phyloP scores from a whole-genome alignment of 64 coral and sea anemone species.

The Stichodactyla mertensii region DNA sequence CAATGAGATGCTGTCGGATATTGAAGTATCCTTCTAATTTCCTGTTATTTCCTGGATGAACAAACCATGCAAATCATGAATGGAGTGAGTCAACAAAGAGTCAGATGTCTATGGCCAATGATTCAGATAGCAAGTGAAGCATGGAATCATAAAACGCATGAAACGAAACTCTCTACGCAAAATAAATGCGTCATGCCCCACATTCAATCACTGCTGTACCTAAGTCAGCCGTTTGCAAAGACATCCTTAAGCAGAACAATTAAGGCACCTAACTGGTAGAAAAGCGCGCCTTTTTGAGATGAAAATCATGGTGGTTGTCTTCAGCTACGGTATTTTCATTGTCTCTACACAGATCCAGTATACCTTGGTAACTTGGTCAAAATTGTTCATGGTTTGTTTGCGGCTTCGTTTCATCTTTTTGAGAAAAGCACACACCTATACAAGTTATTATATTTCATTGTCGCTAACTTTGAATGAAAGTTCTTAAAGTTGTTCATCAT shows the following conservation, averaged over 20 bases:
- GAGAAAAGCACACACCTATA: background rate
- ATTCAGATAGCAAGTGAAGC: background rate
- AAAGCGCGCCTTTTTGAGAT: no score
- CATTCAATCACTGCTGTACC: background rate
- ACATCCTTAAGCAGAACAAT: no score
- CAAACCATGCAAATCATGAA: background rate
- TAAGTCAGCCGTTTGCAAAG: no score
- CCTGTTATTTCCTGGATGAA: constrained; percentile 8
- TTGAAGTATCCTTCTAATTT: background rate
- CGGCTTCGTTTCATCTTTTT: background rate
- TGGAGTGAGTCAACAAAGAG: background rate
- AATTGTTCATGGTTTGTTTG: no score
- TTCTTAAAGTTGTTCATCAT: background rate
- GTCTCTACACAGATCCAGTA: no score
- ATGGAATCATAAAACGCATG: background rate
- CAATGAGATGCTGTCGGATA: constrained; percentile 1
- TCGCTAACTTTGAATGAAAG: background rate
- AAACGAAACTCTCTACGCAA: background rate
- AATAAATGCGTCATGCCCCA: background rate
- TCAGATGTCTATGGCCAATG: background rate
- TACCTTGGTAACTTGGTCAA: no score
- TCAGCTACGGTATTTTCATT: no score
- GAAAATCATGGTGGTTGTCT: no score
- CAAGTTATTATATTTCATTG: background rate
- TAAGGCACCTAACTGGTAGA: no score